phyloP scores from a whole-genome alignment of 1,140 invertebrate species.

The Drosophila bocki region DNA sequence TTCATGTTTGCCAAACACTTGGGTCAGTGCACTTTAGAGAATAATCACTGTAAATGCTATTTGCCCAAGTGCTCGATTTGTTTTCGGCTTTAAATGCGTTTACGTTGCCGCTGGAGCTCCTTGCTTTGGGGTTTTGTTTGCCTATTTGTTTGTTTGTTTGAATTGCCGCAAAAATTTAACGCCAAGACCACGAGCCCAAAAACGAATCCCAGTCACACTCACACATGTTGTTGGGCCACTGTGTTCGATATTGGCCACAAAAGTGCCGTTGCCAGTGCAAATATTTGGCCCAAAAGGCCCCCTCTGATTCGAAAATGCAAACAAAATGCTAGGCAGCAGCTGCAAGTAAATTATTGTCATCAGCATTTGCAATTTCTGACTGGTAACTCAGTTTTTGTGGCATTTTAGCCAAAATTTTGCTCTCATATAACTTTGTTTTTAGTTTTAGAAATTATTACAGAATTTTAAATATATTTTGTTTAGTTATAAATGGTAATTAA shows the following conservation, averaged over 20 bases:
- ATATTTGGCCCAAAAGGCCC: slow-evolving; percentile 53
- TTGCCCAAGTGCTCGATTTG: slow-evolving; percentile 41
- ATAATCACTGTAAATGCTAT: slow-evolving; percentile 46
- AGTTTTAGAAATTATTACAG: background rate
- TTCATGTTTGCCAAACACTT: slow-evolving; percentile 12
- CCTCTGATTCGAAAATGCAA: slow-evolving; percentile 37
- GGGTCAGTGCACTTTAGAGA: slow-evolving; percentile 21
- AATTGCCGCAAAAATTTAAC: slow-evolving; percentile 45
- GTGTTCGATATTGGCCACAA: slow-evolving; percentile 17
- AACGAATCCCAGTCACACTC: slow-evolving; percentile 9
- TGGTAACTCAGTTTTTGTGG: slow-evolving; percentile 4
- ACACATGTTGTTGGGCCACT: background rate
- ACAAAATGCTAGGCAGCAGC: slow-evolving; percentile 39
- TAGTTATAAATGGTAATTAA: background rate
- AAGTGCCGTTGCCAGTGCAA: slow-evolving; percentile 37
- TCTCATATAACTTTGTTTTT: background rate
- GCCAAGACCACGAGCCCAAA: slow-evolving; percentile 35
- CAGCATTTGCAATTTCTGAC: slow-evolving; percentile 21
- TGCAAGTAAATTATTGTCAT: slow-evolving; percentile 37
- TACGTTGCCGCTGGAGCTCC: slow-evolving; percentile 4
- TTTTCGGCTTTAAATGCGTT: slow-evolving; percentile 40
- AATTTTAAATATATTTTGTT: background rate
- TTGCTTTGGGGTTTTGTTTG: slow-evolving; percentile 7
- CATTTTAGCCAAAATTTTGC: background rate
- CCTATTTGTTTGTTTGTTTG: slow-evolving; percentile 38